phyloP scores from a whole-genome alignment of 2,113 vertebrate species.

The Microcebus griseorufus region DNA sequence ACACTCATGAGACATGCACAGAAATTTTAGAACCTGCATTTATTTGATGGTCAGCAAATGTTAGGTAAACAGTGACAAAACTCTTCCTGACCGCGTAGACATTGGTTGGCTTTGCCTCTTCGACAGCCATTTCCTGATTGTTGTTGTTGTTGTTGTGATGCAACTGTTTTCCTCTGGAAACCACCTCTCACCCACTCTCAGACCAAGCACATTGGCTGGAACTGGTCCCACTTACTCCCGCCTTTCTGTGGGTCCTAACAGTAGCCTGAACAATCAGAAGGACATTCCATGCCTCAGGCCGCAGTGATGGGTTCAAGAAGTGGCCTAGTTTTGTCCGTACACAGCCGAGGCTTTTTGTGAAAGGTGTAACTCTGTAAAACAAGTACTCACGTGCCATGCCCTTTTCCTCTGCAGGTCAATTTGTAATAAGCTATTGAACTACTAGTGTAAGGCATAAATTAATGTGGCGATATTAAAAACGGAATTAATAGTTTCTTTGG shows the following conservation, averaged over 20 bases:
- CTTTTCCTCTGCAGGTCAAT: not conserved
- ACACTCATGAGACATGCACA: not conserved
- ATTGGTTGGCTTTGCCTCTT: not conserved
- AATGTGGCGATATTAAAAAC: not conserved
- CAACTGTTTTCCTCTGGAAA: not conserved
- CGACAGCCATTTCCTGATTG: not conserved
- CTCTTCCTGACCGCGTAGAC: not conserved
- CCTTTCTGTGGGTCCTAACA: accelerated
- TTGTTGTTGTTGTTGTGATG: not conserved
- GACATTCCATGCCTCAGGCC: accelerated
- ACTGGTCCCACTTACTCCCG: too few species aligned
- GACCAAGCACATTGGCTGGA: not conserved
- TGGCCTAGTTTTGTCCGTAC: accelerated
- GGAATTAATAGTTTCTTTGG: not conserved
- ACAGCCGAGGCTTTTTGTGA: not conserved
- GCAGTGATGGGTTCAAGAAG: not conserved
- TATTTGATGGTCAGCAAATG: not conserved
- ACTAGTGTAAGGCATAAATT: not conserved
- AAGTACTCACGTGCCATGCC: not conserved
- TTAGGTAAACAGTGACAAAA: not conserved
- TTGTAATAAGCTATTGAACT: not conserved
- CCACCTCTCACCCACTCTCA: not conserved
- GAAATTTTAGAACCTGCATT: not conserved
- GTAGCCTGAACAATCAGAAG: not conserved
- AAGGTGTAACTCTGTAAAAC: accelerated